Conservation (phyloP, 1,140 invertebrate genomes). For the Nephotettix cincticeps region DNA sequence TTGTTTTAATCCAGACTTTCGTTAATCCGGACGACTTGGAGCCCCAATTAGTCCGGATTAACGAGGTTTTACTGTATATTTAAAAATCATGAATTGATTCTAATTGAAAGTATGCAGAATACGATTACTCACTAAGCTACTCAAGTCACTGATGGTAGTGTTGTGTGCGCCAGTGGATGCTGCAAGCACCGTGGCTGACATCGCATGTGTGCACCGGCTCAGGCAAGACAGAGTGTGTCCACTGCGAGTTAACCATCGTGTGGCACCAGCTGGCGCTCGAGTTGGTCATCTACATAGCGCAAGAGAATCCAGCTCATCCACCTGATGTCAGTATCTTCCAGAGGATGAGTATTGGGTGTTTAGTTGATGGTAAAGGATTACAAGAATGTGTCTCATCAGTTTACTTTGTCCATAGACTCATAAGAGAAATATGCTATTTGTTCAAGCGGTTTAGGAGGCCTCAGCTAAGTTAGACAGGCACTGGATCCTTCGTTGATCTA, state of each 20-base stretch:
- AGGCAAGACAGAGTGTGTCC: constrained; percentile 70
- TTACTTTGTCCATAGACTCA: background rate
- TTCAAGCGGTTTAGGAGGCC: background rate
- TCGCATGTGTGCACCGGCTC: constrained; percentile 38
- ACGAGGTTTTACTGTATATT: no score
- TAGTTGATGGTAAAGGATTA: background rate
- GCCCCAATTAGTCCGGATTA: no score
- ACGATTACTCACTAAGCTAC: no score
- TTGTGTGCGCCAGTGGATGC: constrained; percentile 6
- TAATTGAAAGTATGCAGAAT: no score
- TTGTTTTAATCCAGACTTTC: no score
- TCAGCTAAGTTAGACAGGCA: no score
- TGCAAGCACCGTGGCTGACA: constrained; percentile 30
- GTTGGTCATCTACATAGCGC: constrained; percentile 76
- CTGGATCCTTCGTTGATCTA: no score
- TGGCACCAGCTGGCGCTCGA: constrained; percentile 90
- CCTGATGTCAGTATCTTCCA: constrained; percentile 65
- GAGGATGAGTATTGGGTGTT: no score
- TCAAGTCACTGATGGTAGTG: no score
- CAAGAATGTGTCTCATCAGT: constrained; percentile 7
- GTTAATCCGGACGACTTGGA: no score
- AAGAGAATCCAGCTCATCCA: constrained; percentile 67
- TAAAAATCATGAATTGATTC: no score
- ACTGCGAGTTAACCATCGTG: constrained; percentile 89
- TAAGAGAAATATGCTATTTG: background rate